Evolutionary conservation across 1,140 invertebrate genomes (phyloP).

Genomic region (Proales similis): DNA sequence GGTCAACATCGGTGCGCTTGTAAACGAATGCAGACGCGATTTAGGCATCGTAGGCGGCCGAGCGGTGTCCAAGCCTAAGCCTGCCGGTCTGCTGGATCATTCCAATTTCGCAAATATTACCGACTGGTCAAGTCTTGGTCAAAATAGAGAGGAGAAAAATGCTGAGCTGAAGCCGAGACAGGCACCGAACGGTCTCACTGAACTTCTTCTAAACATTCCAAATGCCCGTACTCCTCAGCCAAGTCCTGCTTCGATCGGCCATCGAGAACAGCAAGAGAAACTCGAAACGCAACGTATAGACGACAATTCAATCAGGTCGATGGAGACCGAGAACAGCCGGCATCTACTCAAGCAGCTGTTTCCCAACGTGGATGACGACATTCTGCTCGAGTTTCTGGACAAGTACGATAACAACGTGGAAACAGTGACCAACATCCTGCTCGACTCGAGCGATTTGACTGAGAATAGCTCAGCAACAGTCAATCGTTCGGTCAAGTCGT

Average conservation of each 20-base stretch:
- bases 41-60: not conserved
- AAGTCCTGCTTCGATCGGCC: too few relatives aligned
- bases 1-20: not conserved
- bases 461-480: not conserved
- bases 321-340: too few relatives aligned
- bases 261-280: too few relatives aligned
- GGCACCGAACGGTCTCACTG: too few relatives aligned
- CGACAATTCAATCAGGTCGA: too few relatives aligned
- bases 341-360: constrained; percentile 11
- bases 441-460: constrained; percentile 24
- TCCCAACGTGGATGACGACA: constrained; percentile 15
- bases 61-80: not conserved
- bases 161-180: too few relatives aligned
- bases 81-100: constrained; percentile 1
- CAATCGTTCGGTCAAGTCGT: constrained; percentile 9
- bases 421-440: constrained; percentile 20
- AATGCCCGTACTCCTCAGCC: too few relatives aligned
- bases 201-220: too few relatives aligned
- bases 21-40: constrained; percentile 2
- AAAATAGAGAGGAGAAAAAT: too few relatives aligned
- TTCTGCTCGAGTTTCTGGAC: constrained; percentile 23
- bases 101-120: constrained; percentile 7
- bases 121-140: too few relatives aligned
- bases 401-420: constrained; percentile 30
- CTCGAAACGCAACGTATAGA: too few relatives aligned